Evolutionary conservation across 2,797 vertebrate genomes (phyloP).

Genomic region (Takifugu rubripes): DNA sequence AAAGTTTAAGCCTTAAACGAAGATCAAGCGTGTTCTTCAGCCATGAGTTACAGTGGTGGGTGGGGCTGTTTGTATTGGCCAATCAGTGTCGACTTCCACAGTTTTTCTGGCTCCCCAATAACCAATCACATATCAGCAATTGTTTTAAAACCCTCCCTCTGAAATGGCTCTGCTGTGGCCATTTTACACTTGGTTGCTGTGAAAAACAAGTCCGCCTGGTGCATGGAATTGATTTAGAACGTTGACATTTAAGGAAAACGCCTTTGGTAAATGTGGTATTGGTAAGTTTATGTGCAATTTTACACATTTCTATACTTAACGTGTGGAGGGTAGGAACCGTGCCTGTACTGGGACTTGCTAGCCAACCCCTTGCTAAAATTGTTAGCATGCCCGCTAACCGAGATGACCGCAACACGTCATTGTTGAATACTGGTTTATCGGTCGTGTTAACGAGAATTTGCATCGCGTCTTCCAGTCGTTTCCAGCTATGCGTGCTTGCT

Average conservation of each 20-base stretch:
- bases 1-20: background rate
- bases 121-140: conserved; percentile 50
- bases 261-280: conserved; percentile 3
- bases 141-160: conserved; percentile 10
- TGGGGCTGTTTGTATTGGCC: conserved; percentile 27
- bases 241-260: conserved; percentile 11
- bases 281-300: conserved; percentile 45
- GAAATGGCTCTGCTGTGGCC: conserved; percentile 61
- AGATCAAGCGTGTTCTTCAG: background rate
- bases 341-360: conserved; percentile 21
- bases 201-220: conserved; percentile 25
- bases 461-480: background rate
- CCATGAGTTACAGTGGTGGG: background rate
- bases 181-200: conserved; percentile 60
- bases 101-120: background rate
- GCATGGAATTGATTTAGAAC: background rate
- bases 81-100: conserved; percentile 33
- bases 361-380: conserved; percentile 30
- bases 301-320: background rate
- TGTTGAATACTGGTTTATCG: conserved; percentile 35
- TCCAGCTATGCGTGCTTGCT: background rate
- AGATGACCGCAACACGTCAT: conserved; percentile 62
- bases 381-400: conserved; percentile 55
- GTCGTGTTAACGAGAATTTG: background rate
- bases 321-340: conserved; percentile 2